Evolutionary conservation across 2,888 invertebrate genomes (phyloP), one percentile per base, ranked within the genome.

Genomic region (Nebria brevicollis): DNA sequence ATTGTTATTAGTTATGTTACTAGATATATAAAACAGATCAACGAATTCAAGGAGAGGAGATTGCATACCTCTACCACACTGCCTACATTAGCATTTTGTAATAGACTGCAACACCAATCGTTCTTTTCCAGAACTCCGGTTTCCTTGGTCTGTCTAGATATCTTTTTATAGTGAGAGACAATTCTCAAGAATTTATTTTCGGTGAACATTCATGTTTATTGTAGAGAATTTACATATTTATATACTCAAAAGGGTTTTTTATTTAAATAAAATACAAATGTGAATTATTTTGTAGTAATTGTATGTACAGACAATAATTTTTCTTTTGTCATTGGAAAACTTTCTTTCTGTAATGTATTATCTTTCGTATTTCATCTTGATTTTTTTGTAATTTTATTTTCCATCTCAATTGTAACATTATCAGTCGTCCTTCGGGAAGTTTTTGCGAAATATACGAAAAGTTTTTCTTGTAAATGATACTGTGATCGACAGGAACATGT

Each of bases 401-500:
- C 26, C 7, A 25, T 68, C 20, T 25, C n/a, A 10, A 25, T 68
- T 11, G 26, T 68, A 20, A 25, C 26, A 25, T 26, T 20, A 26
- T 68, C 68, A 26, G 20, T 68, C 20, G 20, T 25, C 54, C 54
- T 54, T 54, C 54, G 4, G 1, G 13, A 54, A 54, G 54, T 54
- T 54, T 54, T 54, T 13, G 54, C 54, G 13, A 54, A 54, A 54
- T 11, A 54, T 72, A 72, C 10, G n/a, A 1, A 41, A 76, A 77
- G 72, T 72, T 72, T 77, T 77, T 72, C 25, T 26, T 43, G 65
- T 72, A 77, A 77, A 72, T 77, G 72, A 72, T 77, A 72, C 72
- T 65, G 72, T 77, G 77, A 77, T 77, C 68, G 77, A 77, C 77
- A 77, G 70, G 70, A 43, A 54, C 26, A 77, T 70, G 77, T 54